phyloP scores from a whole-genome alignment of 2,888 invertebrate species.

The Perizoma affinitatum region DNA sequence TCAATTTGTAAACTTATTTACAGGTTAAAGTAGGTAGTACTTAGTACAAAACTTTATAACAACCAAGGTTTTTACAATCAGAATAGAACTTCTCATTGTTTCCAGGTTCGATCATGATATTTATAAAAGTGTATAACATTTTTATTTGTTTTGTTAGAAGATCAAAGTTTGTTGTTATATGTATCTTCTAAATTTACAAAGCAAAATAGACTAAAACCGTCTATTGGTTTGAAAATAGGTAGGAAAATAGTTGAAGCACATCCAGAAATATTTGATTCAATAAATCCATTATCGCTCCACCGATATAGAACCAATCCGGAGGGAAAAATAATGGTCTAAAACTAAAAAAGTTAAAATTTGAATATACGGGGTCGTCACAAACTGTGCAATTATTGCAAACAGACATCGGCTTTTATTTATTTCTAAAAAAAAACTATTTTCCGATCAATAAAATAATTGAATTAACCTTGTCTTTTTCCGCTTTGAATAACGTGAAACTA shows the following conservation, averaged over 20 bases:
- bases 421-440: constrained; percentile 47
- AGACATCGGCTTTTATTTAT: constrained; percentile 66
- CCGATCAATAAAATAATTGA: constrained; percentile 49
- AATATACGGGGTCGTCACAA: constrained; percentile 18
- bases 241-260: constrained; percentile 7
- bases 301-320: constrained; percentile 27
- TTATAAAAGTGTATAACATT: no score
- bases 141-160: no score
- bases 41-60: no score
- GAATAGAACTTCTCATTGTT: no score
- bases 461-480: constrained; percentile 41
- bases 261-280: constrained; percentile 28
- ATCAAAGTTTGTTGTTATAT: no score
- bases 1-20: no score
- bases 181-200: no score
- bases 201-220: no score
- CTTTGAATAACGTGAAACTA: constrained; percentile 13
- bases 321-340: constrained; percentile 34
- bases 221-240: constrained; percentile 10
- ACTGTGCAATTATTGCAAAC: constrained; percentile 49
- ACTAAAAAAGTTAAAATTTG: constrained; percentile 19
- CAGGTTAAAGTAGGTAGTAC: no score
- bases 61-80: no score
- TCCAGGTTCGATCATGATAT: no score
- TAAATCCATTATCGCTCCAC: constrained; percentile 33